Evolutionary conservation across 2,113 vertebrate genomes (phyloP).

Genomic region (Puntigrus tetrazona): DNA sequence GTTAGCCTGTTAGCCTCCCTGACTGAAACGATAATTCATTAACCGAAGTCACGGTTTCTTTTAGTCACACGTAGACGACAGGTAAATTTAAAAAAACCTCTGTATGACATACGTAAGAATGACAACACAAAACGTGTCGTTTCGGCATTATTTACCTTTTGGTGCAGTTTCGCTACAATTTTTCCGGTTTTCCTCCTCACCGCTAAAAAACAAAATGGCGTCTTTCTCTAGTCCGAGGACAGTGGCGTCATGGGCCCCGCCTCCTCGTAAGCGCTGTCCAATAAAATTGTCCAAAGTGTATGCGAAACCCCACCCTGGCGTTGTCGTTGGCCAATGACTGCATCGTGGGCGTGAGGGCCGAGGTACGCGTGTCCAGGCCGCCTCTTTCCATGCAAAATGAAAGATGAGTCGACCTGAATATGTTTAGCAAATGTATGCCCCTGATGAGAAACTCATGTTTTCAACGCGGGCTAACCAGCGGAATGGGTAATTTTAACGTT

Average conservation of each 20-base stretch:
- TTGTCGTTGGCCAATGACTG: slow-evolving; percentile 38
- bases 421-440: not conserved
- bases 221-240: slow-evolving; percentile 57
- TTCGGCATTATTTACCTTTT: slow-evolving; percentile 55
- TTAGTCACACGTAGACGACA: not conserved
- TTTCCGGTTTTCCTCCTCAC: slow-evolving; percentile 58
- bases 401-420: slow-evolving; percentile 24
- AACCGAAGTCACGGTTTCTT: not conserved
- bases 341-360: slow-evolving; percentile 13
- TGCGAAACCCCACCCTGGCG: slow-evolving; percentile 29
- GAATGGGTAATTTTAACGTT: not conserved
- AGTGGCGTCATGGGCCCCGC: slow-evolving; percentile 59
- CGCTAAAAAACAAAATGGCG: slow-evolving; percentile 71
- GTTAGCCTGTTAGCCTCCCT: slow-evolving; percentile 37
- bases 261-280: slow-evolving; percentile 43
- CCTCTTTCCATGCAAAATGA: slow-evolving; percentile 45
- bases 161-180: slow-evolving; percentile 56
- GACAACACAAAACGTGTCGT: not conserved
- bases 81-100: not conserved
- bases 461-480: not conserved
- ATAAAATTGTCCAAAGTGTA: slow-evolving; percentile 35
- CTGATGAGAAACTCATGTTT: not conserved
- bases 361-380: not conserved
- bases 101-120: not conserved
- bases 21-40: not conserved